Evolutionary conservation across 2,888 invertebrate genomes (phyloP), one percentile per base, ranked within the genome.

Genomic region (Cheilosia soror): DNA sequence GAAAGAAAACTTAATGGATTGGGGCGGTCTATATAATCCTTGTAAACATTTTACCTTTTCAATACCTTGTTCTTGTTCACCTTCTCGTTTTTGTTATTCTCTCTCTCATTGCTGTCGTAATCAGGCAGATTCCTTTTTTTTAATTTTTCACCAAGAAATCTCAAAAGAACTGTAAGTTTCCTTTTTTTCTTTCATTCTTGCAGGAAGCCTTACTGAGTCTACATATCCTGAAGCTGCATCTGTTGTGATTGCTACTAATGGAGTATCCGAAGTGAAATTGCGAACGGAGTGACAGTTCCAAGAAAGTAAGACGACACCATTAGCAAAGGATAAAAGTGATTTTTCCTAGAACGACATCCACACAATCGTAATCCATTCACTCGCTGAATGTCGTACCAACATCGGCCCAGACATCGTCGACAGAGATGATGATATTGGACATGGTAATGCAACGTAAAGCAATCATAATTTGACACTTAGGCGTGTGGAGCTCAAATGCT

Each of bases 351-450:
- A 51, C 75, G 63, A 53, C 53, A 60, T 27, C 42, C 58, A 47
- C 51, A 49, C 62, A 62, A 57, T 51, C 72, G 27, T 40, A 37
- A 65, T 58, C 55, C 37, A 44, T 5, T 51, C 55, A 42, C 29
- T 49, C 55, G 57, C 60, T 76, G 76, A 65, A 85, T 85, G 85
- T 76, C 85, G 65, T 62, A 72, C 42, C 72, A 47, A 37, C 66
- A 76, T 72, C 76, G 31, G 25, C 63, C 65, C 62, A 76, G 55
- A 60, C 60, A 55, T 51, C 68, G 33, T 72, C 66, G 62, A 57
- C 71, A 55, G 81, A 85, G 85, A 85, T 81, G 85, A 85, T 85
- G 72, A 76, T 81, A 81, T 76, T 76, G 85, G 60, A 81, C 76
- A 77, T 71, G 62, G 76, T 80, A 60, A 57, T 76, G 76, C 81